Evolutionary conservation across 1,140 invertebrate genomes (phyloP).

Genomic region (Pectinophora gossypiella): DNA sequence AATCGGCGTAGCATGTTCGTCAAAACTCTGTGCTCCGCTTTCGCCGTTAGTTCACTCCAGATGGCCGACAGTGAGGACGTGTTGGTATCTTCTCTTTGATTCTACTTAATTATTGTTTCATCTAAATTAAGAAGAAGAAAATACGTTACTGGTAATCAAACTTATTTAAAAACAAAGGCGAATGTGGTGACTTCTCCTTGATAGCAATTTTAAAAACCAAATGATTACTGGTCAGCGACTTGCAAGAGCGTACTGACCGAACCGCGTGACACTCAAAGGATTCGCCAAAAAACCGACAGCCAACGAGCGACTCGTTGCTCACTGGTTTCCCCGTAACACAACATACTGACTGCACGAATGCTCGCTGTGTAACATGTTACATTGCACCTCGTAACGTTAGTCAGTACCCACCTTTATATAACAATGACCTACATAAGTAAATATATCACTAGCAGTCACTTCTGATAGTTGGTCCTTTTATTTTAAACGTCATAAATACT

Average conservation of each 20-base stretch:
- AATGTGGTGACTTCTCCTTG: conserved; percentile 20
- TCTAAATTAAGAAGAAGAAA: conserved; percentile 26
- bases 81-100: conserved; percentile 23
- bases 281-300: conserved; percentile 30
- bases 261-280: conserved; percentile 25
- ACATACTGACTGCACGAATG: conserved; percentile 19
- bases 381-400: too few relatives aligned
- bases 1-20: conserved; percentile 26
- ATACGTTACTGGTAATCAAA: conserved; percentile 22
- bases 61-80: conserved; percentile 17
- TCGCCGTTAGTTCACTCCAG: neutral
- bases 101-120: conserved; percentile 23
- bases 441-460: too few relatives aligned
- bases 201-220: conserved; percentile 22
- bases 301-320: conserved; percentile 22
- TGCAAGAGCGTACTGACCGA: conserved; percentile 15
- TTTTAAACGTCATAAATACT: too few relatives aligned
- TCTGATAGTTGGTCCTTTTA: too few relatives aligned
- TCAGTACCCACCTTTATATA: neutral
- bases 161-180: conserved; percentile 20
- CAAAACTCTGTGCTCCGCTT: conserved; percentile 16
- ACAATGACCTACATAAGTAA: too few relatives aligned
- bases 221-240: conserved; percentile 21
- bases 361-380: too few relatives aligned
- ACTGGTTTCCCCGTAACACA: conserved; percentile 16